Evolutionary conservation across 2,113 vertebrate genomes (phyloP).

Genomic region (Edolisoma coerulescens): DNA sequence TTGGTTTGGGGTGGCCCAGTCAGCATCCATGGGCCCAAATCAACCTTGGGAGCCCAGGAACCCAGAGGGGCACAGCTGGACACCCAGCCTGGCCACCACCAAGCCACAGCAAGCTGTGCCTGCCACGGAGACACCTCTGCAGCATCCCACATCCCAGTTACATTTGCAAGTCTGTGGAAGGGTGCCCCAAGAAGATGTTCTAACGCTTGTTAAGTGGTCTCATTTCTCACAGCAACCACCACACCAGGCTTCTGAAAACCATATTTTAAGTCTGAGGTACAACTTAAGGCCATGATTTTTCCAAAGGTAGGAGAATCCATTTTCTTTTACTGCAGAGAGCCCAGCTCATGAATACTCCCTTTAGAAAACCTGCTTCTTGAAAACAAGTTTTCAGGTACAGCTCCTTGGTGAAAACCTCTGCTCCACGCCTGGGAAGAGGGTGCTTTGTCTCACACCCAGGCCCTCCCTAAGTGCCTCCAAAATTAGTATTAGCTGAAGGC

Average conservation of each 20-base stretch:
- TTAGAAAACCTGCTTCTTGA: not conserved
- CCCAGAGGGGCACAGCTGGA: not conserved
- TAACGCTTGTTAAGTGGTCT: not conserved
- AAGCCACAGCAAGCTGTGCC: accelerated
- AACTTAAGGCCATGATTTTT: not conserved
- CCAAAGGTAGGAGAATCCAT: not conserved
- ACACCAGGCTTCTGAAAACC: not conserved
- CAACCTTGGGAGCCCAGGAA: not conserved
- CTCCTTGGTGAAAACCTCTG: not conserved
- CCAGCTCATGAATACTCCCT: not conserved
- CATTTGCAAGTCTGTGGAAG: not conserved
- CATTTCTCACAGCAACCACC: not conserved
- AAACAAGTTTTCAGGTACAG: not conserved
- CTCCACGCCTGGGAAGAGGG: not conserved
- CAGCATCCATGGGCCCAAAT: not conserved
- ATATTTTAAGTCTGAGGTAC: not conserved
- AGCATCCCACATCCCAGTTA: not conserved
- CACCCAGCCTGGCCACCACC: not conserved
- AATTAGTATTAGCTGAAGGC: not conserved
- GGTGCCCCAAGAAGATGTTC: not conserved
- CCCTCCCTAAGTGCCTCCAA: not conserved
- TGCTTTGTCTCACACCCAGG: not conserved
- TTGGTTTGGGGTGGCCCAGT: not conserved
- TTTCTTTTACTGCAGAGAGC: not conserved
- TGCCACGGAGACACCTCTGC: not conserved